phyloP scores from a whole-genome alignment of 2,113 vertebrate species.

The Bubo blakistoni region DNA sequence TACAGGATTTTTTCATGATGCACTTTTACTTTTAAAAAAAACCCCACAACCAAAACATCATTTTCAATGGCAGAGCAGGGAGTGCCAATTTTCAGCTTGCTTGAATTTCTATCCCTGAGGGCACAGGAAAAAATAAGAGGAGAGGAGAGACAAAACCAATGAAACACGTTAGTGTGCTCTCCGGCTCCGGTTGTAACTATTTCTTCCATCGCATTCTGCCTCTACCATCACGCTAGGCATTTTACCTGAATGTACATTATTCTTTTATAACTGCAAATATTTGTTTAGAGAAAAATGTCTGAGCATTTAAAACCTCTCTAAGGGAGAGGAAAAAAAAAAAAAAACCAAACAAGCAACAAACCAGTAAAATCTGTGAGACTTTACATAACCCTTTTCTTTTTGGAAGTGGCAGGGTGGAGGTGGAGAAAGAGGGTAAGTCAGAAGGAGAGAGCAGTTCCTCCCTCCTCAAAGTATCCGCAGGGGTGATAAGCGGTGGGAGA shows the following conservation, averaged over 20 bases:
- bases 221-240: neutral
- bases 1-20: neutral
- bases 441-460: neutral
- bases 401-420: accelerated
- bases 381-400: neutral
- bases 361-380: neutral
- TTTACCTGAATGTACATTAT: neutral
- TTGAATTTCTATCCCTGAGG: neutral
- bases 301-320: neutral
- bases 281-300: neutral
- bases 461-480: neutral
- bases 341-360: neutral
- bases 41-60: neutral
- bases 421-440: neutral
- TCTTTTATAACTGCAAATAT: neutral
- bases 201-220: neutral
- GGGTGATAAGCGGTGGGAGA: neutral
- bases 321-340: too few relatives aligned
- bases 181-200: neutral
- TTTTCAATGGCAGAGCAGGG: neutral
- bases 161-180: neutral
- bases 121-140: neutral
- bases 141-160: neutral
- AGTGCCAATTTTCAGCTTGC: neutral
- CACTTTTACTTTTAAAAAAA: neutral